These are phyloP conservation scores for Caenorhabditis sp. DNA, from an alignment of 2,888 invertebrate genomes.

Conservation along the genomic window DNA sequence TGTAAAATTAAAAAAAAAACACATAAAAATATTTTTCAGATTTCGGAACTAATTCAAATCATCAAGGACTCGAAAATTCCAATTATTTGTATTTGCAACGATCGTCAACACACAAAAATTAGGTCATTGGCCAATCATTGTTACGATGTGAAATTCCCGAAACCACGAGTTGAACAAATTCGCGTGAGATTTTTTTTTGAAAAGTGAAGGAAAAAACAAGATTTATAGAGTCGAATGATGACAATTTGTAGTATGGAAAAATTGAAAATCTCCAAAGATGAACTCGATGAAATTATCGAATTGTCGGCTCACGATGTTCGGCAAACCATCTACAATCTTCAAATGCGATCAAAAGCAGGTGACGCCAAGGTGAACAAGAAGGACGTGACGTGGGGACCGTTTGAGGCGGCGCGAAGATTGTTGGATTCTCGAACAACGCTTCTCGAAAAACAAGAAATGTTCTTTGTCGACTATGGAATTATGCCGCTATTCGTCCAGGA, in stretches of 20 bases:
- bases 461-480: constrained; percentile 95
- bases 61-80: constrained; percentile 88
- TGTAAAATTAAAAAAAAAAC: no score
- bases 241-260: constrained; percentile 90
- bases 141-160: constrained; percentile 85
- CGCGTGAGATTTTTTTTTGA: constrained; percentile 75
- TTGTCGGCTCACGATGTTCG: constrained; percentile 86
- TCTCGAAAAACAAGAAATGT: constrained; percentile 78
- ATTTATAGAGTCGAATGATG: constrained; percentile 83
- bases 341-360: constrained; percentile 77
- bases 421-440: constrained; percentile 78
- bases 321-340: constrained; percentile 79
- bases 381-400: constrained; percentile 79
- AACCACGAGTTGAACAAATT: constrained; percentile 88
- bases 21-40: constrained; percentile 39
- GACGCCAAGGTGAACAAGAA: constrained; percentile 78
- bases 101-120: constrained; percentile 81
- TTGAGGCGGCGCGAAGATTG: constrained; percentile 73
- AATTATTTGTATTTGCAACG: constrained; percentile 97
- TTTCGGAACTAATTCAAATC: constrained; percentile 84
- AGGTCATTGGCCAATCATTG: constrained; percentile 90
- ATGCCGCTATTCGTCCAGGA: constrained; percentile 97
- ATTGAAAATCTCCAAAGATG: constrained; percentile 80
- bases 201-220: neutral
- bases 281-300: constrained; percentile 82